phyloP scores from a whole-genome alignment of 2,888 invertebrate genomes.

The Keiferia lycopersicella region DNA sequence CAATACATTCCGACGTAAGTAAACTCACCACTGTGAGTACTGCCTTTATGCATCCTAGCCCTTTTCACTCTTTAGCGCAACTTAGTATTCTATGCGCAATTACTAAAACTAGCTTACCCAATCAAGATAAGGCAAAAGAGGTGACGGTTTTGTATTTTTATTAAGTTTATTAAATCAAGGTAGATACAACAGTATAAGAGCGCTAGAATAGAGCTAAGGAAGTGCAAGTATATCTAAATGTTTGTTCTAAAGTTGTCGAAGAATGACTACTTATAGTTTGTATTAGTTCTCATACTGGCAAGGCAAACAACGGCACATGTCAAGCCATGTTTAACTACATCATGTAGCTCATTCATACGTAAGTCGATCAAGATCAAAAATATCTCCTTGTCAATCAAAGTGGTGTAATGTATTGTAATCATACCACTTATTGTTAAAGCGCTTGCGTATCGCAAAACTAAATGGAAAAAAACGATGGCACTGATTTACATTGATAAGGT shows the following conservation, averaged over 20 bases:
- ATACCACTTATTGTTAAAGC: slow-evolving; percentile 48
- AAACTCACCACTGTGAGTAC: slow-evolving; percentile 24
- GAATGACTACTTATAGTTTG: slow-evolving; percentile 31
- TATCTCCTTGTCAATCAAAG: slow-evolving; percentile 61
- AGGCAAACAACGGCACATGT: slow-evolving; percentile 43
- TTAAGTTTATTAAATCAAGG: too few species aligned
- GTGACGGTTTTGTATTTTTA: slow-evolving; percentile 17
- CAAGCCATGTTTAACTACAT: slow-evolving; percentile 22
- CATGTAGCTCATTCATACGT: slow-evolving; percentile 5
- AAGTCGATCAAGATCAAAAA: slow-evolving; percentile 35
- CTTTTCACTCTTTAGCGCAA: slow-evolving; percentile 12
- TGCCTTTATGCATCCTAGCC: slow-evolving; percentile 18
- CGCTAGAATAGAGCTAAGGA: too few species aligned
- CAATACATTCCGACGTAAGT: slow-evolving; percentile 28
- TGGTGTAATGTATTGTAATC: slow-evolving; percentile 51
- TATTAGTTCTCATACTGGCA: slow-evolving; percentile 28
- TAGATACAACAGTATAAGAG: too few species aligned
- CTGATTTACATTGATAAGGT: slow-evolving; percentile 9
- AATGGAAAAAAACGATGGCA: slow-evolving; percentile 14
- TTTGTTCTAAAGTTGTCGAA: slow-evolving; percentile 3
- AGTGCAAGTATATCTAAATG: background rate
- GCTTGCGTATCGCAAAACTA: slow-evolving; percentile 33
- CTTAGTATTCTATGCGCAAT: slow-evolving; percentile 21
- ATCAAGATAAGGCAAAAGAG: background rate
- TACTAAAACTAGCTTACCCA: background rate